A percentile compares a stretch with the other conserved stretches of the same genome.
These are phyloP conservation scores for Tromatobia lineatoria DNA, from an alignment of 2,888 invertebrate species.

Conservation along the genomic window DNA sequence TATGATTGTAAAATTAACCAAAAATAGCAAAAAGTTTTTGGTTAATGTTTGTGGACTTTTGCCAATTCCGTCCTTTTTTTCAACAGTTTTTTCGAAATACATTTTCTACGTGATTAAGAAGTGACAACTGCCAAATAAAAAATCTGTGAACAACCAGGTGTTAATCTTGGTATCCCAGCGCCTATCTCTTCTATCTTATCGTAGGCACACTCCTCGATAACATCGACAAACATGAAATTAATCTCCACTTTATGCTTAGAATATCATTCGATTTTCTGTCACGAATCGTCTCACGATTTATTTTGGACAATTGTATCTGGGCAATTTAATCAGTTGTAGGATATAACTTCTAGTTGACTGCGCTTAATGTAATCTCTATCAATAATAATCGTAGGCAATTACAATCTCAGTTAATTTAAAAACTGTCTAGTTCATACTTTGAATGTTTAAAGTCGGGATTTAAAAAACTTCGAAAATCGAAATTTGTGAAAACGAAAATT, in stretches of 20 bases:
- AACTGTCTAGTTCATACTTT: too few species aligned
- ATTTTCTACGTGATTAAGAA: neutral
- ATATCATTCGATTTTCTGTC: conserved; percentile 25
- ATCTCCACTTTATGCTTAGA: conserved; percentile 16
- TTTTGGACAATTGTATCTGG: neutral
- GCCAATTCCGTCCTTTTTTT: neutral
- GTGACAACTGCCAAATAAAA: conserved; percentile 1
- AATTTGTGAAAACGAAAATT: too few species aligned
- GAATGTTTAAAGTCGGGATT: too few species aligned
- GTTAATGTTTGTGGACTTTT: neutral
- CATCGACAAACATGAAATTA: conserved; percentile 21
- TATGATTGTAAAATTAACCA: neutral
- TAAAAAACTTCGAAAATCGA: too few species aligned
- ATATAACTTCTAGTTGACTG: neutral
- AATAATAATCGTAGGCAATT: neutral
- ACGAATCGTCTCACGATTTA: neutral
- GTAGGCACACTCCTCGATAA: conserved; percentile 36
- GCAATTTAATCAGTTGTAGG: neutral
- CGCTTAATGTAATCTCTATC: neutral
- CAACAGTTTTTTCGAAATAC: neutral
- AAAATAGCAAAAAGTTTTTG: too few species aligned
- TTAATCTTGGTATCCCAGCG: conserved; percentile 19
- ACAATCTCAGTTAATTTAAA: too few species aligned
- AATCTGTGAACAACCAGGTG: conserved; percentile 42
- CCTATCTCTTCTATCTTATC: conserved; percentile 46